Base-by-base conservation (phyloP, 2,113 vertebrate species). In the Proterorhinus semilunaris region DNA sequence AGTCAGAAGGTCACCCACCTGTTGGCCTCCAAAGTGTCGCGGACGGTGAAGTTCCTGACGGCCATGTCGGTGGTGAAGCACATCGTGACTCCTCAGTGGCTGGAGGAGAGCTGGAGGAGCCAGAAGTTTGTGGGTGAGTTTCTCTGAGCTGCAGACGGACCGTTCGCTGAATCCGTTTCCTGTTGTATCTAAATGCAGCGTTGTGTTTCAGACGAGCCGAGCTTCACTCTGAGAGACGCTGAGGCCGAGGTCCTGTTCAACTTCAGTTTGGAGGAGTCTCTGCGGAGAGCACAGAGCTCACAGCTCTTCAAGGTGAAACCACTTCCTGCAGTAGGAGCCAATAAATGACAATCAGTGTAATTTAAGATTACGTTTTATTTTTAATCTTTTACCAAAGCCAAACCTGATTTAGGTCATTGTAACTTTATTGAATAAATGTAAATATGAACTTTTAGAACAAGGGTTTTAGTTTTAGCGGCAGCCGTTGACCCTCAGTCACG, bases 241-340 rank as follows among this genome's bases (percentile, higher is more conserved):
- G 98, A 99, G 86, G 96, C 98, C 0, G 98, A 99, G 74, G 97
- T 98, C 51, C 90, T 99, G 10, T 99, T 99, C 89, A 92, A 90
- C 67, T 99, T 99, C 83, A 98, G 94, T 75, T 90, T 99, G 83
- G 97, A 99, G 67, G 96, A 99, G 70, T 98, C 96, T 0, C 81
- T 99, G 0, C 96, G 95, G 83, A 94, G 93, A 87, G 97, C 97
- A 2, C 95, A 94, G 12, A 79, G 78, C 4, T 83, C 95, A 62
- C 94, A 94, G 0, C 93, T 99, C 10, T 99, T 99, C 70, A 98
- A 99, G 96, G 98, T 90, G 5, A 64, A 21, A 62, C 62, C 15
- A 36, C 27, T 36, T 36, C 4, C 27, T 36, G 27, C 27, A 36
- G 1, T 36, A 36, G 3, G 27, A 36, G 3, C 27, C 27, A 36